Evolutionary conservation across 1,140 invertebrate genomes (phyloP), one percentile per base, ranked within the genome.

Genomic region (Aphis craccivora): DNA sequence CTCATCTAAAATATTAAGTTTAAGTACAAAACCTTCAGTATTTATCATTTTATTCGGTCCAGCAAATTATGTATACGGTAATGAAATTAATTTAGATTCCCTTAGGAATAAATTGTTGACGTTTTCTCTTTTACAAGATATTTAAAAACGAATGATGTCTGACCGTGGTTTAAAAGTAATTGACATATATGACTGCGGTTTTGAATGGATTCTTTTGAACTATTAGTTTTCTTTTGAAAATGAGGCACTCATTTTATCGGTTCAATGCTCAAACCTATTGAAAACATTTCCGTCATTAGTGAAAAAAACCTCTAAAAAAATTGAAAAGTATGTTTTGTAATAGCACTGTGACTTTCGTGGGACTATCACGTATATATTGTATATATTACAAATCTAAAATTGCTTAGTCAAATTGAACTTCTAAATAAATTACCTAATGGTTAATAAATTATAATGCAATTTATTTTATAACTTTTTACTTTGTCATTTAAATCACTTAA

Each of bases 281-380:
- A 88, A 1, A 88, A 88, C 84, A 45, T 88, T 88, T 88, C 87
- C 87, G 87, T 88, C 87, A 53, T 53, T 53, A 88, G 87, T 88
- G 37, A 45, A 88, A 51, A 87, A 87, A 87, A 48, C 43, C 25
- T 48, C 18, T 87, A 87, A 87, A 48, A 48, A 88, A 88, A 53
- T 48, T 87, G 14, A 53, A 88, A 88, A 88, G 83, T 40, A 25
- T 23, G n/a, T 76, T 76, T 76, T 76, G 11, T 35, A n/a, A 76
- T 76, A 76, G 30, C 3, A 76, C n/a, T 76, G 18, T 35, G 30
- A 76, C 30, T 76, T 0, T 18, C 14, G 60, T 76, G n/a, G n/a
- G 14, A n/a, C n/a, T 76, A 76, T 76, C 30, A n/a, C 14, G 14
- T 2, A 18, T n/a, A n/a, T n/a, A n/a, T n/a, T n/a, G 30, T 76